Percentiles rank a stretch among this genome's conserved stretches.
phyloP scores from a whole-genome alignment of 2,888 invertebrate species.

The Thecophora atra region DNA sequence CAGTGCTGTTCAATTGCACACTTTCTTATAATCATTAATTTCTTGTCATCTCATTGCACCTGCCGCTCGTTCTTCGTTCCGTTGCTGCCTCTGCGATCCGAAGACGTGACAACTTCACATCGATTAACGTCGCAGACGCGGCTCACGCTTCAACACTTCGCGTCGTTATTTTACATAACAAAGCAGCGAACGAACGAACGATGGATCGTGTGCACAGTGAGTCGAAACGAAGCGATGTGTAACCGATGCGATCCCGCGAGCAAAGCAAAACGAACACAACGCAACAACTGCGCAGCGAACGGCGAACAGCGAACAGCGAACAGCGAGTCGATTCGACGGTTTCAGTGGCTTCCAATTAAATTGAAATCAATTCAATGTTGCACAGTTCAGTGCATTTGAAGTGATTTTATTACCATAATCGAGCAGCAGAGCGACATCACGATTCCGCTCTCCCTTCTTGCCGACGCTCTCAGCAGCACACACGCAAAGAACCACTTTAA shows the following conservation, averaged over 20 bases:
- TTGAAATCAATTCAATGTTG: constrained; percentile 63
- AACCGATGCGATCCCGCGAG: no score
- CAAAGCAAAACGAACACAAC: neutral
- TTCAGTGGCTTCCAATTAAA: constrained; percentile 50
- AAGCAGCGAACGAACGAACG: no score
- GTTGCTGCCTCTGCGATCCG: no score
- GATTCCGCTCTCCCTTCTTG: neutral
- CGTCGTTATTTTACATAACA: neutral
- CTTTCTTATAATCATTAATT: no score
- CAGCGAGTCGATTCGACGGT: neutral
- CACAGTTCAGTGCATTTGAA: constrained; percentile 63
- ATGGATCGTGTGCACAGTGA: no score
- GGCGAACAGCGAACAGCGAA: no score
- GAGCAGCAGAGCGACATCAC: neutral
- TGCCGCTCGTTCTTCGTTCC: neutral
- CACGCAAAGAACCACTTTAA: constrained; percentile 5
- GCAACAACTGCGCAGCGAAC: neutral
- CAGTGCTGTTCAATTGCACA: no score
- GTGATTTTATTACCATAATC: constrained; percentile 54
- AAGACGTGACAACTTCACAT: neutral
- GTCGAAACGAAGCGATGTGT: no score
- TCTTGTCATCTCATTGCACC: neutral
- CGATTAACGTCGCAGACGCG: neutral
- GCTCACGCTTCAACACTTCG: neutral
- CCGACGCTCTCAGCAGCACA: neutral